Conservation (phyloP, 2,888 invertebrate species). For the Diachrysia chrysitis region DNA sequence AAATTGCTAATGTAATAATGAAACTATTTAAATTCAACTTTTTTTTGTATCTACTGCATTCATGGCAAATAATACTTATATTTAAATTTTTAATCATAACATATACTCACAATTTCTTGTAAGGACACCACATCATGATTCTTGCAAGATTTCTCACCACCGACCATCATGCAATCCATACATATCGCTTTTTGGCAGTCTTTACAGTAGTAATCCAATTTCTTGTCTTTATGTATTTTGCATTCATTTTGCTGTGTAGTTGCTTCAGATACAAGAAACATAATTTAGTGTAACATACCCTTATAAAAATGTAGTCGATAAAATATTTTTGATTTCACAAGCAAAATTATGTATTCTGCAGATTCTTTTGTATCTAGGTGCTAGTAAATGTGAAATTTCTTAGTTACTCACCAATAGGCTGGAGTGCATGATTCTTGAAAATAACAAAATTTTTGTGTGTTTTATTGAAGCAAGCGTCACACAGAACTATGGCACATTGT, state of each 20-base stretch:
- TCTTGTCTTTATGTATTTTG: constrained; percentile 74
- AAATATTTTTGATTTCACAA: no score
- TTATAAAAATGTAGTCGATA: no score
- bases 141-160: constrained; percentile 82
- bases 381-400: neutral
- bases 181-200: constrained; percentile 80
- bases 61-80: neutral
- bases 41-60: neutral
- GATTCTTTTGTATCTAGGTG: no score
- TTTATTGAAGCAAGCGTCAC: constrained; percentile 81
- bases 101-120: constrained; percentile 77
- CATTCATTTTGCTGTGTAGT: constrained; percentile 65
- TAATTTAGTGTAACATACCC: neutral
- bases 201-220: constrained; percentile 81
- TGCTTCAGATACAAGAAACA: constrained; percentile 61
- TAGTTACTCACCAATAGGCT: constrained; percentile 69
- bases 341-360: no score
- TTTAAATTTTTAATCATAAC: neutral
- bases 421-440: constrained; percentile 79
- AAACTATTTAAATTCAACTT: neutral
- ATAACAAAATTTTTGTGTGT: constrained; percentile 82
- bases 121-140: constrained; percentile 79
- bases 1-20: neutral
- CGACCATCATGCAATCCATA: constrained; percentile 83
- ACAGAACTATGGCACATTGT: constrained; percentile 77